Conservation (phyloP, 2,113 vertebrate species). For the Orthonyx spaldingii region DNA sequence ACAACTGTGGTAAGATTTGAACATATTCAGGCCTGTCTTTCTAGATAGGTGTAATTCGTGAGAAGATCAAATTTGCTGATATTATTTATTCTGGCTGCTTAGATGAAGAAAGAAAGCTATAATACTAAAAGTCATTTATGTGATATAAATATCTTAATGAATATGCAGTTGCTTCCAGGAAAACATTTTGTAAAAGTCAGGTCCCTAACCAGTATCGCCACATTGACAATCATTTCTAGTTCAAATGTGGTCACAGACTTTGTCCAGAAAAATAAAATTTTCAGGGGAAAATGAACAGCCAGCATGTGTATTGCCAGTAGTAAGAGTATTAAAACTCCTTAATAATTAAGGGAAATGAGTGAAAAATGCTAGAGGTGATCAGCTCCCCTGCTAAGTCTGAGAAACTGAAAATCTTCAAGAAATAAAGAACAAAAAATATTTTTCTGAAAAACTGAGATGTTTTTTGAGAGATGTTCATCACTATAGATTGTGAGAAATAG, state of each 20-base stretch:
- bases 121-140: neutral
- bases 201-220: neutral
- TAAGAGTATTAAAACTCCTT: neutral
- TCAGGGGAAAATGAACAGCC: neutral
- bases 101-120: neutral
- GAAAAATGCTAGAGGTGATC: neutral
- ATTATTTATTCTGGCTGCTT: neutral
- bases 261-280: neutral
- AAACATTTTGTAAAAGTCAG: neutral
- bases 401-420: neutral
- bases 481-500: neutral
- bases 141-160: neutral
- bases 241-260: neutral
- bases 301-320: neutral
- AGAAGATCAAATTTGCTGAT: neutral
- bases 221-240: neutral
- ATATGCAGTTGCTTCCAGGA: neutral
- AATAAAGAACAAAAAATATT: neutral
- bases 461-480: neutral
- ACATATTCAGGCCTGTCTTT: fast-evolving
- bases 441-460: neutral
- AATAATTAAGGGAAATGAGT: neutral
- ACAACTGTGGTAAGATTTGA: neutral
- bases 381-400: neutral
- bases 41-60: neutral